Conservation (phyloP, 1,140 invertebrate genomes). For the Drosophila ambigua region DNA sequence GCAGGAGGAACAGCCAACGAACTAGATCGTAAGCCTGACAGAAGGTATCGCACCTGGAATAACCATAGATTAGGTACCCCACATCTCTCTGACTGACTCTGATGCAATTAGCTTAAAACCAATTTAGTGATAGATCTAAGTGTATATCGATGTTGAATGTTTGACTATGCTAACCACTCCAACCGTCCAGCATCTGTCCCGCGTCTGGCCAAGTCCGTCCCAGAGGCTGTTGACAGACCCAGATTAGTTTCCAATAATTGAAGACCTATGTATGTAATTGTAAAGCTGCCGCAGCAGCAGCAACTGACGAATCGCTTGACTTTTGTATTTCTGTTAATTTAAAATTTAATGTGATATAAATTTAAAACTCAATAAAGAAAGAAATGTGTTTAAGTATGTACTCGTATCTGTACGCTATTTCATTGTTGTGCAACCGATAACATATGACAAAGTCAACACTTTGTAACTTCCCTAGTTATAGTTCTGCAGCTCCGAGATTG, state of each 20-base stretch:
- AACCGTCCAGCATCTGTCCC: conserved; percentile 32
- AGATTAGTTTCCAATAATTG: conserved; percentile 29
- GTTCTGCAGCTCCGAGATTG: too few relatives aligned
- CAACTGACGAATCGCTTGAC: conserved; percentile 65
- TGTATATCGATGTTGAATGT: conserved; percentile 56
- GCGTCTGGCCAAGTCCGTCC: conserved; percentile 9
- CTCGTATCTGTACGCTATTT: background rate
- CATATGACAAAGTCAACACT: conserved; percentile 3
- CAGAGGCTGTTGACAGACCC: conserved; percentile 17
- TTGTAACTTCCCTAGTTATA: background rate
- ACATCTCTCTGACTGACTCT: conserved; percentile 78
- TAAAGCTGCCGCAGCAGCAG: conserved; percentile 38
- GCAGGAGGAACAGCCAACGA: conserved; percentile 54
- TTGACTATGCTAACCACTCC: conserved; percentile 47
- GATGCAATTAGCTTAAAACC: conserved; percentile 79
- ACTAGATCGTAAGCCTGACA: conserved; percentile 70
- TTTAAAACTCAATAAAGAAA: conserved; percentile 70
- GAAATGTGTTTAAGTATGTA: conserved; percentile 45
- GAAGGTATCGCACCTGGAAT: conserved; percentile 59
- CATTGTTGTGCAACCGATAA: too few relatives aligned
- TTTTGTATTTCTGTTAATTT: conserved; percentile 79
- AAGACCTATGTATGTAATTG: conserved; percentile 32
- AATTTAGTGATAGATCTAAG: conserved; percentile 70
- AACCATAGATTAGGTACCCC: conserved; percentile 57
- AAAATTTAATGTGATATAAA: conserved; percentile 81